Base-by-base conservation (phyloP, 2,797 vertebrate species). In the Acipenser transmontanus region DNA sequence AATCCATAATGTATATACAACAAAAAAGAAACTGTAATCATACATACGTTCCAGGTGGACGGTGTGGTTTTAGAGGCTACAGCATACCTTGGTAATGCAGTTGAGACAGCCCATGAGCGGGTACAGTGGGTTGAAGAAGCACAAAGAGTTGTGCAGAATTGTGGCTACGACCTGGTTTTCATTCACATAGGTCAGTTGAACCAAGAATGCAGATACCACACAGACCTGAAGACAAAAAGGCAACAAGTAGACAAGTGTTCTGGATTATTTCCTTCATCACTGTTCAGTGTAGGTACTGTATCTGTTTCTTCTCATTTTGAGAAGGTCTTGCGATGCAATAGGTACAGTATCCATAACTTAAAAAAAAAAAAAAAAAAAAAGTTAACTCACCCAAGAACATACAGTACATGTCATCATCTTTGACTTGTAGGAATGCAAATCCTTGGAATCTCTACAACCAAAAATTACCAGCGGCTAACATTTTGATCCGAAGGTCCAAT, bases 71-170 rank as follows among this genome's bases (percentile, higher is more conserved):
- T n/a, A 47, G 10, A 6, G 20, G 51, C 11, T 6, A 8, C 4
- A 20, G 9, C 64, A 59, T 65, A 91, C 90, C 87, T 83, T 85
- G 64, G 88, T 88, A 78, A 91, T 87, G 80, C 83, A 89, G 82
- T 84, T 87, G 71, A 92, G 84, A 77, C 88, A 91, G 72, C 88
- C 89, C 81, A 91, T 91, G 1, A 92, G 78, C 0, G 89, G 86
- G 50, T 91, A 91, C 4, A 89, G 78, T 1, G 91, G 91, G 82
- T 85, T 91, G 70, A 89, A 73, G 68, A 90, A 73, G 72, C 88
- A 91, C 71, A 91, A 51, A 1, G 62, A 1, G 63, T 83, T 87
- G 81, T 91, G 87, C 14, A 92, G 78, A 49, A 78, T 71, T 8
- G 81, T 75, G 10, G 79, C 79, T 50, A 88, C 67, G 0, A 8